phyloP scores from a whole-genome alignment of 2,797 vertebrate genomes.

The Balearica regulorum region DNA sequence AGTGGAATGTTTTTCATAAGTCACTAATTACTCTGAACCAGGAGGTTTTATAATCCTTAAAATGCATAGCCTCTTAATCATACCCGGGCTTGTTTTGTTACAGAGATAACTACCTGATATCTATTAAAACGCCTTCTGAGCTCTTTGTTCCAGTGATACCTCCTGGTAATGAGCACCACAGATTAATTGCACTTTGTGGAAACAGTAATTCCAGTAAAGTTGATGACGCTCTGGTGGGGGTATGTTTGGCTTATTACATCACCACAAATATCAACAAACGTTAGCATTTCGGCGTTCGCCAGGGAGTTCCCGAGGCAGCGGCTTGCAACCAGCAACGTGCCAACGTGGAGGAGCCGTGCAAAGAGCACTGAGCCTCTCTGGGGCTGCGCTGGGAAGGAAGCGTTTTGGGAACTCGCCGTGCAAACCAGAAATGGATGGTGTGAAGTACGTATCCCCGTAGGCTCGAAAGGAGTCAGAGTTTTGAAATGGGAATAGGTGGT shows the following conservation, averaged over 20 bases:
- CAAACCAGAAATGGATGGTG: neutral
- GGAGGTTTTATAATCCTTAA: constrained; percentile 1
- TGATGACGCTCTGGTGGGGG: neutral
- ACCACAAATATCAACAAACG: neutral
- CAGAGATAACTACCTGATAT: neutral
- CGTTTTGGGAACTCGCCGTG: neutral
- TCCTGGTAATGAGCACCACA: neutral
- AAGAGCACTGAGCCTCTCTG: neutral
- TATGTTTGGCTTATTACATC: constrained; percentile 17
- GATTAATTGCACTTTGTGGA: neutral
- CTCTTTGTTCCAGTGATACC: neutral
- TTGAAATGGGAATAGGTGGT: neutral
- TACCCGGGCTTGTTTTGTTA: neutral
- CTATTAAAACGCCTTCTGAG: neutral
- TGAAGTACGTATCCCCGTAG: accelerated
- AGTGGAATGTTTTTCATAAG: neutral
- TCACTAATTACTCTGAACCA: neutral
- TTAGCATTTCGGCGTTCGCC: neutral
- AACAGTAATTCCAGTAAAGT: neutral
- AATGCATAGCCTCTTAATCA: constrained; percentile 8
- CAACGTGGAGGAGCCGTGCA: neutral
- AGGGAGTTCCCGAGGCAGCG: neutral
- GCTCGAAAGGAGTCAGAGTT: neutral
- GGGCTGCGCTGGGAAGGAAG: neutral
- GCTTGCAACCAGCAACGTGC: neutral